phyloP scores from a whole-genome alignment of 2,888 invertebrate species.

The Metopia argyrocephala region DNA sequence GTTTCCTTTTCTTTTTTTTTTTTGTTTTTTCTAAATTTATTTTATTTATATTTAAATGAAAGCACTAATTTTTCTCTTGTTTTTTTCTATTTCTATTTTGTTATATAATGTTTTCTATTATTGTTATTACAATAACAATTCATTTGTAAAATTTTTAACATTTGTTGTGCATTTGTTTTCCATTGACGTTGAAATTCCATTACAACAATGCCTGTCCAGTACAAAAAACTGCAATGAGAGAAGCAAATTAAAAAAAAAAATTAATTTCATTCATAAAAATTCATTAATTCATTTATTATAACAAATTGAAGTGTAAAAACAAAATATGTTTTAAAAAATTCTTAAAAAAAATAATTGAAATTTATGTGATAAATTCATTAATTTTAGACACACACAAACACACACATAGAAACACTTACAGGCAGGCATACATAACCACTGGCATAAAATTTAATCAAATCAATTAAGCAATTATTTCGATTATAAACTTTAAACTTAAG shows the following conservation, averaged over 20 bases:
- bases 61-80: background rate
- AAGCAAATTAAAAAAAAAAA: background rate
- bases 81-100: slow-evolving; percentile 28
- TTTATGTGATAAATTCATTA: slow-evolving; percentile 50
- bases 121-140: background rate
- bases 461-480: slow-evolving; percentile 53
- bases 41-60: background rate
- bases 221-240: slow-evolving; percentile 52
- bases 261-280: slow-evolving; percentile 7
- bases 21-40: background rate
- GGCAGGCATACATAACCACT: background rate
- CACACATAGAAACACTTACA: background rate
- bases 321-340: slow-evolving; percentile 13
- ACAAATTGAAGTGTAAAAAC: slow-evolving; percentile 21
- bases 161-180: slow-evolving; percentile 5
- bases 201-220: slow-evolving; percentile 10
- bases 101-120: slow-evolving; percentile 8
- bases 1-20: slow-evolving; percentile 2
- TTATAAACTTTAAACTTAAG: slow-evolving; percentile 5
- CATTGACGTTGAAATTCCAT: slow-evolving; percentile 32
- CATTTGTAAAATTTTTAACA: slow-evolving; percentile 36
- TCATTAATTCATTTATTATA: slow-evolving; percentile 17
- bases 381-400: slow-evolving; percentile 5
- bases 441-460: slow-evolving; percentile 46
- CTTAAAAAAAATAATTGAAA: slow-evolving; percentile 56